A percentile compares a stretch with the other conserved stretches of the same genome.
Evolutionary conservation across 1,140 invertebrate species (phyloP).

Genomic region (Drosophila rhopaloa): DNA sequence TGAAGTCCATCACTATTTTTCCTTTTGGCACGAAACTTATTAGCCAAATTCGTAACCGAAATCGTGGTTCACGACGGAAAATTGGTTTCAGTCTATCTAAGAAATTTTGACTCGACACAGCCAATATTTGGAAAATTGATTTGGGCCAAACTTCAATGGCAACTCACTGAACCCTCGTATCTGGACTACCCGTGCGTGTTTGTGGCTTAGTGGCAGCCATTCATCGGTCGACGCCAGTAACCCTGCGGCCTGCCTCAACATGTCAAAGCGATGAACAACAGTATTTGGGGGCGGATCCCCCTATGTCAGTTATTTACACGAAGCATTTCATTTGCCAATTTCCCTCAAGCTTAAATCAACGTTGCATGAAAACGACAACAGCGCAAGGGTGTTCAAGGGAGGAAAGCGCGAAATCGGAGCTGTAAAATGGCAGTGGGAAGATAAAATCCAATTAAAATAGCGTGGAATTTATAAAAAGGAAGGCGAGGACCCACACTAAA

Average conservation of each 20-base stretch:
- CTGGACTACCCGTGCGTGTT: conserved; percentile 60
- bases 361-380: conserved; percentile 66
- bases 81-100: conserved; percentile 2
- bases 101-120: conserved; percentile 39
- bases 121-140: conserved; percentile 70
- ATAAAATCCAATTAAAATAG: conserved; percentile 81
- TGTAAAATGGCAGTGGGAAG: conserved; percentile 67
- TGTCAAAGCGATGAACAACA: conserved; percentile 58
- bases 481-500: conserved; percentile 4
- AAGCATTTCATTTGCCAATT: conserved; percentile 79
- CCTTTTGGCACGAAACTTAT: conserved; percentile 20
- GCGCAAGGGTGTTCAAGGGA: conserved; percentile 7
- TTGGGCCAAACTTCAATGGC: conserved; percentile 48
- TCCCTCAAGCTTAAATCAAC: conserved; percentile 71
- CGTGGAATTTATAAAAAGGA: conserved; percentile 50
- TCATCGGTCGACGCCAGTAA: conserved; percentile 30
- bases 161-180: not conserved
- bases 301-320: conserved; percentile 68
- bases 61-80: conserved; percentile 23
- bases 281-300: conserved; percentile 16
- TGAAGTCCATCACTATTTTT: conserved; percentile 12
- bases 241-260: conserved; percentile 45
- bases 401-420: conserved; percentile 9
- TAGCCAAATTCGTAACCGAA: conserved; percentile 44
- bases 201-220: conserved; percentile 57